A percentile compares a stretch with the other conserved stretches of the same genome.
Evolutionary conservation across 1,140 invertebrate species (phyloP).

Genomic region (Paralvinella palmiformis): DNA sequence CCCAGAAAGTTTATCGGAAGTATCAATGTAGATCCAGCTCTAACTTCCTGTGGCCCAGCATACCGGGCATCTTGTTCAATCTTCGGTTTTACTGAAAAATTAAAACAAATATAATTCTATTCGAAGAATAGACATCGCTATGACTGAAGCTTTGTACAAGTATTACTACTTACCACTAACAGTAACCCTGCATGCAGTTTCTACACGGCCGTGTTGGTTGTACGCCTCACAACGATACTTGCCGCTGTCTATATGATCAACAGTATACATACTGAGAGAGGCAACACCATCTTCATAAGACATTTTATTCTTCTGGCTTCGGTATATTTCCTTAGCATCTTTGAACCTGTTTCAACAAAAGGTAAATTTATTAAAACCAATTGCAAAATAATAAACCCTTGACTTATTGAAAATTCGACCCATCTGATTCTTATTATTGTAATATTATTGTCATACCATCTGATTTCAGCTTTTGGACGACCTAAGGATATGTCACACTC

Average conservation of each 20-base stretch:
- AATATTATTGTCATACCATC: conserved; percentile 23
- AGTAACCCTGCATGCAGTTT: conserved; percentile 19
- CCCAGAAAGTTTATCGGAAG: conserved; percentile 63
- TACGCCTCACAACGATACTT: conserved; percentile 21
- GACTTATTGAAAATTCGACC: neutral
- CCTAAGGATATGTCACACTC: conserved; percentile 19
- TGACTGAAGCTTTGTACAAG: too few relatives aligned
- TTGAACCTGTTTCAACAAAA: conserved; percentile 39
- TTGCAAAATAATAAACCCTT: neutral
- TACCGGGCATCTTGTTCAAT: conserved; percentile 44
- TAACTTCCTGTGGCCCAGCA: conserved; percentile 38
- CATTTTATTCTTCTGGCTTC: conserved; percentile 5
- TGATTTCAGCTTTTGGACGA: conserved; percentile 21
- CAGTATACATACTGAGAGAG: conserved; percentile 16
- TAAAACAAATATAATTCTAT: too few relatives aligned
- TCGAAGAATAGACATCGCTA: too few relatives aligned
- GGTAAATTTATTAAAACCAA: neutral
- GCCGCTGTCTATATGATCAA: conserved; percentile 23
- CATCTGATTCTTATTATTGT: neutral
- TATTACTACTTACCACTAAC: conserved; percentile 15
- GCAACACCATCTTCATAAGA: conserved; percentile 13
- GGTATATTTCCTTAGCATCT: conserved; percentile 37
- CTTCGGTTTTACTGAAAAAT: conserved; percentile 37
- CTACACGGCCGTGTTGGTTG: conserved; percentile 21
- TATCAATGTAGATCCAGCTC: conserved; percentile 39